These are phyloP conservation scores for Panorpa germanica DNA, from an alignment of 2,888 invertebrate genomes.

Conservation along the genomic window DNA sequence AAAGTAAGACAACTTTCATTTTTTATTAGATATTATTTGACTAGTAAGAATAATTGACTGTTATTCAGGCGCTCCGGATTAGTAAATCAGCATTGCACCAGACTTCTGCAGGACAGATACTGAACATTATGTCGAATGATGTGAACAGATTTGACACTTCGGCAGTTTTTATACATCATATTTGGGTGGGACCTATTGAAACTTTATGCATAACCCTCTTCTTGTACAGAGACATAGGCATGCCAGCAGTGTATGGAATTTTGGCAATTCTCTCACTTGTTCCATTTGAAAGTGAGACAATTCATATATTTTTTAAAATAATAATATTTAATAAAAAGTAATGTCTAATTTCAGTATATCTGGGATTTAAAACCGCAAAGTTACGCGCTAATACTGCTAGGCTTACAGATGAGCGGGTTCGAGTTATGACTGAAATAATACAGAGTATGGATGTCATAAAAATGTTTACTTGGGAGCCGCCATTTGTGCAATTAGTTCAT, in stretches of 20 bases:
- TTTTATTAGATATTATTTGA: background rate
- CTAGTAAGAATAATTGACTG: background rate
- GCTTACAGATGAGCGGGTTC: no score
- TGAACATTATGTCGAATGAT: conserved; percentile 72
- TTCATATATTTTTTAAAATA: no score
- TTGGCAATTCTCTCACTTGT: conserved; percentile 34
- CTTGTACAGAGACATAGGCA: conserved; percentile 27
- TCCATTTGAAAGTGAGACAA: no score
- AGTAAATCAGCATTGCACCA: conserved; percentile 37
- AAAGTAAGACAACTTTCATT: conserved; percentile 48
- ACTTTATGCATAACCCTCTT: conserved; percentile 33
- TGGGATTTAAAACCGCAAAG: no score
- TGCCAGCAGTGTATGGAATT: conserved; percentile 26
- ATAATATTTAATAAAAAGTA: no score
- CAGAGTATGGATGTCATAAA: conserved; percentile 80
- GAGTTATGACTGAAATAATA: no score
- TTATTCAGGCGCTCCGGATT: conserved; percentile 24
- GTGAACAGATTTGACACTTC: conserved; percentile 64
- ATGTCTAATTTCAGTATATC: no score
- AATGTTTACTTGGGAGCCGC: conserved; percentile 93
- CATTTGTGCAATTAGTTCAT: conserved; percentile 66
- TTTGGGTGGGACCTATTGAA: conserved; percentile 67
- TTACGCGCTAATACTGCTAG: no score
- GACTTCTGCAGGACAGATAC: conserved; percentile 55
- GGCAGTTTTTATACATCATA: conserved; percentile 47